Conservation (phyloP, 1,140 invertebrate genomes). For the Zaprionus tsacasi region DNA sequence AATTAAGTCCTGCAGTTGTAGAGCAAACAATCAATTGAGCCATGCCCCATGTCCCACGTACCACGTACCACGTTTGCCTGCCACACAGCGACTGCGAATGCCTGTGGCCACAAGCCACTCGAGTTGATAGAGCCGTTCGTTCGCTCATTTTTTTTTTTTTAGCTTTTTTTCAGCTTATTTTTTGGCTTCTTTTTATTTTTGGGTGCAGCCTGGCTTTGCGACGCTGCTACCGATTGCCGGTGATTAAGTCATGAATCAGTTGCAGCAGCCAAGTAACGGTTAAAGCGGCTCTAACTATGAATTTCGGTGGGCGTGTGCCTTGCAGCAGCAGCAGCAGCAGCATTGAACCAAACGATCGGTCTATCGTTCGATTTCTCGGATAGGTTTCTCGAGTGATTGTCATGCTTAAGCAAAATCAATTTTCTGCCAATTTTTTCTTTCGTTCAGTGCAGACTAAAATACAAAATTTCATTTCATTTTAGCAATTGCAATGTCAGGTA, state of each 20-base stretch:
- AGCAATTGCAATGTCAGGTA: slow-evolving; percentile 58
- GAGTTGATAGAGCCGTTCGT: slow-evolving; percentile 65
- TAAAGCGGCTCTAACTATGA: slow-evolving; percentile 62
- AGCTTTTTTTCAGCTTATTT: slow-evolving; percentile 21
- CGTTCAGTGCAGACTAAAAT: slow-evolving; percentile 21
- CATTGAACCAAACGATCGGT: background rate
- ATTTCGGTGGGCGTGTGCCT: slow-evolving; percentile 75
- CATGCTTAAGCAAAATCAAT: slow-evolving; percentile 76
- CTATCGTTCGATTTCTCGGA: slow-evolving; percentile 19
- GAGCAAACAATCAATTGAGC: slow-evolving; percentile 78
- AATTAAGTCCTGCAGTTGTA: slow-evolving; percentile 71
- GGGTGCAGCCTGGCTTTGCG: slow-evolving; percentile 46
- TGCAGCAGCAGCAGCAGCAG: slow-evolving; percentile 34
- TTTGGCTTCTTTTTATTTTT: slow-evolving; percentile 48
- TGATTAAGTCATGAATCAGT: slow-evolving; percentile 82
- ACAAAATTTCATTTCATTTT: slow-evolving; percentile 54
- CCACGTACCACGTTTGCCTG: slow-evolving; percentile 39
- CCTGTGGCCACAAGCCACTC: slow-evolving; percentile 69
- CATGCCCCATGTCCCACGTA: slow-evolving; percentile 24
- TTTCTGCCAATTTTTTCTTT: slow-evolving; percentile 61
- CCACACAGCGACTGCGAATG: slow-evolving; percentile 10
- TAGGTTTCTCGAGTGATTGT: slow-evolving; percentile 60
- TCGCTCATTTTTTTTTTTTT: slow-evolving; percentile 5
- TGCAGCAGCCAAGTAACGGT: slow-evolving; percentile 53
- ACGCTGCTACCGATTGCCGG: slow-evolving; percentile 70